Conservation (phyloP, 2,888 invertebrate species). For the Hanleya hanleyi region DNA sequence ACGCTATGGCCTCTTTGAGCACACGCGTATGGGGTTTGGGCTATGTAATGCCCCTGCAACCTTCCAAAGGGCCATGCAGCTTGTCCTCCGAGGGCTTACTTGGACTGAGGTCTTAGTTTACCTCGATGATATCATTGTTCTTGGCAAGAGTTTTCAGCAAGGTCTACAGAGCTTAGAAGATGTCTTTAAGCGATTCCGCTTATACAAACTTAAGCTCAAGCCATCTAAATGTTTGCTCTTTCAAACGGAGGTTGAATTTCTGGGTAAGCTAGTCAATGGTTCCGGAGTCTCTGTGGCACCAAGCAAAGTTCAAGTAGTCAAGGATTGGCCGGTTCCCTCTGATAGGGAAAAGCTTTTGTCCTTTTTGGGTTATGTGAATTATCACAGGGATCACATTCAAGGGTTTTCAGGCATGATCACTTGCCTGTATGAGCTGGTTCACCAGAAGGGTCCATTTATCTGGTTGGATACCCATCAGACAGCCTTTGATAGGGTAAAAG, state of each 20-base stretch:
- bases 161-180: background rate
- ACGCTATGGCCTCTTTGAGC: background rate
- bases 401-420: background rate
- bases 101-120: background rate
- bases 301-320: background rate
- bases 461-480: background rate
- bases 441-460: background rate
- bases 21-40: background rate
- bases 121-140: background rate
- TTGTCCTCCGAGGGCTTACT: background rate
- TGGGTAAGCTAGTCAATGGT: background rate
- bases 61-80: background rate
- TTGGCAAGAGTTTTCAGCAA: background rate
- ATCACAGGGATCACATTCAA: background rate
- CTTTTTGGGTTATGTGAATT: background rate
- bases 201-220: background rate
- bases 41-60: background rate
- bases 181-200: background rate
- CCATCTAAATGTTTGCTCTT: background rate
- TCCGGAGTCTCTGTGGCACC: background rate
- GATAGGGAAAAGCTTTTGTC: background rate
- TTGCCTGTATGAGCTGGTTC: background rate
- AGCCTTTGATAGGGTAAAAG: background rate
- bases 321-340: background rate
- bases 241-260: background rate